Evolutionary conservation across 1,140 invertebrate species (phyloP).

Genomic region (Tigriopus japonicus): DNA sequence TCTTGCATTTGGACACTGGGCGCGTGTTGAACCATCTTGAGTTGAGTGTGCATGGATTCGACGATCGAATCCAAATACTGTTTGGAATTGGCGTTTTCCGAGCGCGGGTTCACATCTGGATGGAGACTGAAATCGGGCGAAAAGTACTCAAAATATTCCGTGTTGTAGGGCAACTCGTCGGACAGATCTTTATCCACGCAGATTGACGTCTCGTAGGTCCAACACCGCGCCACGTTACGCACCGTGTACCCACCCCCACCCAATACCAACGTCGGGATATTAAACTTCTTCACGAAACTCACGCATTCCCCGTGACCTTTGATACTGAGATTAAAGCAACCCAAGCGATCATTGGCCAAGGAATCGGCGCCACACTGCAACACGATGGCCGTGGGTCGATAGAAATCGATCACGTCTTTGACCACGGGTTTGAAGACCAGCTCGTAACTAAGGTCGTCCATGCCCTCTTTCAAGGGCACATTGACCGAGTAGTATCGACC

Average conservation of each 20-base stretch:
- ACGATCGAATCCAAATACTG: constrained; percentile 74
- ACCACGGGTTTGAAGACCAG: constrained; percentile 89
- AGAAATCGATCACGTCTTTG: constrained; percentile 78
- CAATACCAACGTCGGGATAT: constrained; percentile 79
- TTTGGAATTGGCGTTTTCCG: constrained; percentile 80
- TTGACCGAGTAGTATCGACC: constrained; percentile 91
- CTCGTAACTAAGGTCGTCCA: constrained; percentile 81
- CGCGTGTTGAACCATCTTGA: constrained; percentile 71
- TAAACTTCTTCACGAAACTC: constrained; percentile 80
- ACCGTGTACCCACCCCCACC: constrained; percentile 95
- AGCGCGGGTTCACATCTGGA: constrained; percentile 59
- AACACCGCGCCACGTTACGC: constrained; percentile 90
- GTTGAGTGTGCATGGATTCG: constrained; percentile 61
- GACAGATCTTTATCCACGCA: constrained; percentile 73
- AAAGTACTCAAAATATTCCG: constrained; percentile 84
- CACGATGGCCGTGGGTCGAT: constrained; percentile 88
- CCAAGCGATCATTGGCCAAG: constrained; percentile 74
- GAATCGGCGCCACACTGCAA: constrained; percentile 97
- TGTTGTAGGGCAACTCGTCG: constrained; percentile 73
- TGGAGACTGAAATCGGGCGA: constrained; percentile 83
- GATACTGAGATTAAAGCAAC: constrained; percentile 69
- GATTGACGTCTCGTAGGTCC: constrained; percentile 96
- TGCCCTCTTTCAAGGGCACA: constrained; percentile 88
- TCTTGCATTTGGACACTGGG: constrained; percentile 31
- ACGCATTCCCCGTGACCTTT: constrained; percentile 56